Percentiles rank a stretch among this genome's conserved stretches.
phyloP scores from a whole-genome alignment of 2,888 invertebrate species.

The Allolobophora icterica region DNA sequence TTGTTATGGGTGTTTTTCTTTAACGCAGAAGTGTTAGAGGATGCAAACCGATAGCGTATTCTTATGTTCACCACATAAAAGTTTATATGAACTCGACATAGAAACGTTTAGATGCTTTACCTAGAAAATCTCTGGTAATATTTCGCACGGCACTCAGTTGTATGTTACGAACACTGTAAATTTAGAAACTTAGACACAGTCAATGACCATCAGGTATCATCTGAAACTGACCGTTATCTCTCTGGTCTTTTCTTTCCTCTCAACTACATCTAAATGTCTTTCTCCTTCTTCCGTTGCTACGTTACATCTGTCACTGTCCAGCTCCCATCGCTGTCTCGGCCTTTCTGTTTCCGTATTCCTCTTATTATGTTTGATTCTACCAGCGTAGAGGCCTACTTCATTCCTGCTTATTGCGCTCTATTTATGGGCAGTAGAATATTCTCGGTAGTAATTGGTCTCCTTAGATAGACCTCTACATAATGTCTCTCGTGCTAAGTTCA shows the following conservation, averaged over 20 bases:
- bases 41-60: background rate
- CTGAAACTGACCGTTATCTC: background rate
- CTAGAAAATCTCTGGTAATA: background rate
- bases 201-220: background rate
- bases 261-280: background rate
- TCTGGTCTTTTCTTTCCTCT: background rate
- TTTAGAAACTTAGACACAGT: background rate
- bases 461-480: background rate
- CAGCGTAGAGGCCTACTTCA: background rate
- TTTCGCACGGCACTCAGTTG: background rate
- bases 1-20: background rate
- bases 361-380: background rate
- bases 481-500: background rate
- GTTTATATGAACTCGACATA: background rate
- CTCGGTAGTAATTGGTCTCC: background rate
- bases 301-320: background rate
- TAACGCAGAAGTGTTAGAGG: background rate
- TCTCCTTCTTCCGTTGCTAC: background rate
- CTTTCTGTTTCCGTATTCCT: background rate
- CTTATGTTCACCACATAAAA: background rate
- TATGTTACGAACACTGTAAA: background rate
- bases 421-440: background rate
- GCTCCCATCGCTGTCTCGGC: background rate
- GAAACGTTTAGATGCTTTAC: background rate
- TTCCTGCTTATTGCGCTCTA: background rate